A percentile compares a stretch with the other conserved stretches of the same genome.
These are phyloP conservation scores for Callyntrura sp. DNA, from an alignment of 2,888 invertebrate genomes.

Conservation along the genomic window DNA sequence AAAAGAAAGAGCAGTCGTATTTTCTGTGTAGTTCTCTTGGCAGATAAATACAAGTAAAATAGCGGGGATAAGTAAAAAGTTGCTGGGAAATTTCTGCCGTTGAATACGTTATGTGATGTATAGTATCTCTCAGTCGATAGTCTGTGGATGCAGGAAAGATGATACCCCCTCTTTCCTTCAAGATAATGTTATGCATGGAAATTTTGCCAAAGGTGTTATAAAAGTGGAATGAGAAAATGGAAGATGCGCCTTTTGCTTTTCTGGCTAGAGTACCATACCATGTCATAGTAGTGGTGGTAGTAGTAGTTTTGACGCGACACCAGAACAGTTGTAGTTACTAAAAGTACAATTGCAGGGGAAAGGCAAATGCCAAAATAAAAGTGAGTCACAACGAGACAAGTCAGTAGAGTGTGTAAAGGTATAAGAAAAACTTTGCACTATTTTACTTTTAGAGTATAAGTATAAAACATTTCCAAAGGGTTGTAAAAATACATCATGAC, in stretches of 20 bases:
- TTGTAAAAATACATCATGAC: slow-evolving; percentile 10
- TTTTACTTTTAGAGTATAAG: neutral
- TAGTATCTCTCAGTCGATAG: neutral
- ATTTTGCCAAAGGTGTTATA: slow-evolving; percentile 57
- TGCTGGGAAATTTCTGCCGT: slow-evolving; percentile 6
- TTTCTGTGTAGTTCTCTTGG: neutral
- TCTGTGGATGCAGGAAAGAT: slow-evolving; percentile 11
- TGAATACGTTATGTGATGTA: neutral
- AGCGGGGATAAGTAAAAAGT: slow-evolving; percentile 34
- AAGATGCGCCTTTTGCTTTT: neutral
- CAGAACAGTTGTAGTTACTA: neutral
- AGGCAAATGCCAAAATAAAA: slow-evolving; percentile 52
- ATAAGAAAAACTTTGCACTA: no score
- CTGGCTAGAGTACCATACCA: no score
- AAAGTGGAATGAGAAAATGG: slow-evolving; percentile 19
- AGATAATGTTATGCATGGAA: slow-evolving; percentile 63
- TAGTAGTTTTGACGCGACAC: neutral
- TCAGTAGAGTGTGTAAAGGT: neutral
- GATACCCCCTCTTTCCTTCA: neutral
- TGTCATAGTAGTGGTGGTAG: no score
- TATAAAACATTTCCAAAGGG: neutral
- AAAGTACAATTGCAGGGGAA: neutral
- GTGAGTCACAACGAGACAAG: slow-evolving; percentile 52
- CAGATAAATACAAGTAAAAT: slow-evolving; percentile 14
- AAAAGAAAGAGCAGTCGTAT: slow-evolving; percentile 12